phyloP scores from a whole-genome alignment of 1,140 invertebrate species.

The Ganaspis sp. region DNA sequence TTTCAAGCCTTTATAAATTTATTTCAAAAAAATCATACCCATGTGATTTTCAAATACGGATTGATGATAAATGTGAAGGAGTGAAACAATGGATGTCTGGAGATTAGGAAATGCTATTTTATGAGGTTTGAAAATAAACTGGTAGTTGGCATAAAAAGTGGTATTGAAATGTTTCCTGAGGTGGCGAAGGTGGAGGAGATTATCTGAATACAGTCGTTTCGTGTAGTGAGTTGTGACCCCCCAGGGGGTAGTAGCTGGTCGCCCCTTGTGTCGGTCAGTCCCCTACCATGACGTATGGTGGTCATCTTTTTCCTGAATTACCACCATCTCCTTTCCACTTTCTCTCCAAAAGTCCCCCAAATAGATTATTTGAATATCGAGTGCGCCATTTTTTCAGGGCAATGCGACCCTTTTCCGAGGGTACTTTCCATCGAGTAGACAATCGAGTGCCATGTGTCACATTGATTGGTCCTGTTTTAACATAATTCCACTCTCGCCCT shows the following conservation, averaged over 20 bases:
- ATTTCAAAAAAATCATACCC: too few species aligned
- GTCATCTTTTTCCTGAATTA: slow-evolving; percentile 67
- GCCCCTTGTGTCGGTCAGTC: slow-evolving; percentile 56
- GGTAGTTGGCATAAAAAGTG: slow-evolving; percentile 52
- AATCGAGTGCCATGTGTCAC: slow-evolving; percentile 42
- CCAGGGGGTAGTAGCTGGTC: slow-evolving; percentile 68
- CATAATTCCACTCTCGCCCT: slow-evolving; percentile 50
- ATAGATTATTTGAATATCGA: slow-evolving; percentile 72
- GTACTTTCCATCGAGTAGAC: slow-evolving; percentile 18
- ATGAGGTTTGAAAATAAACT: slow-evolving; percentile 29
- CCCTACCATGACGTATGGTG: slow-evolving; percentile 65
- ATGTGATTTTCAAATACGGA: background rate
- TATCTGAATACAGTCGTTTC: slow-evolving; percentile 74
- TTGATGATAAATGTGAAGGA: background rate
- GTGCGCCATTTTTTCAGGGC: slow-evolving; percentile 36
- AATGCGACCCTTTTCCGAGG: slow-evolving; percentile 30
- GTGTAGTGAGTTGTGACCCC: slow-evolving; percentile 71
- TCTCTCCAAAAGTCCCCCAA: slow-evolving; percentile 27
- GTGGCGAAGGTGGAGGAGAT: slow-evolving; percentile 63
- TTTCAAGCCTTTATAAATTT: too few species aligned
- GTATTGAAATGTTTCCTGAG: slow-evolving; percentile 70
- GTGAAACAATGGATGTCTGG: background rate
- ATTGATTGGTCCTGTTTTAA: slow-evolving; percentile 45
- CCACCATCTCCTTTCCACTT: slow-evolving; percentile 51
- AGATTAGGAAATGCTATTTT: slow-evolving; percentile 13